Base-by-base conservation (phyloP, 2,113 vertebrate species). In the Erinaceus europaeus region DNA sequence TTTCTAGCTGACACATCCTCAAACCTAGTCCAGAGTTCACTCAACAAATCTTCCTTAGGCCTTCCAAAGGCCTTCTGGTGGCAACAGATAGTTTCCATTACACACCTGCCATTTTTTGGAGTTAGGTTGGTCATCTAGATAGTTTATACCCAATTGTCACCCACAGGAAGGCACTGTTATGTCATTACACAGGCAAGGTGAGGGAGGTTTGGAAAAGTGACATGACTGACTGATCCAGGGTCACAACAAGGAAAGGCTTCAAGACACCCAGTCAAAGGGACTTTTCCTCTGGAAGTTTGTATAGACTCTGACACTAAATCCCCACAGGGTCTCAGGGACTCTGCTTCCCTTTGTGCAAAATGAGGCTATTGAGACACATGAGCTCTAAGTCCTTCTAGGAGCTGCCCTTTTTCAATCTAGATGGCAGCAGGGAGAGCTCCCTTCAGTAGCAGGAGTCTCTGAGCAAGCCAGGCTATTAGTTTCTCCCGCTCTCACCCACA, bases 391-490 rank as follows among this genome's bases (percentile, higher is more conserved):
- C 14, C 15, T 15, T 57, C 32, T 27, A 40, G 64, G 68, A 17
- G 5, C 38, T 44, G 9, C 36, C 48, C 42, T 13, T 6, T 9
- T 23, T 42, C 12, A n/a, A n/a, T 68, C 38, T 64, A 52, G 44
- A 6, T 2, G n/a, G 38, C 5, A 32, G 50, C 29, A 27, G 50
- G 34, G 36, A 73, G 82, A 68, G 13, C 2, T 42, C 36, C 52
- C 34, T 52, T n/a, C 18, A 53, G 89, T 84, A 77, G 74, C 34
- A 65, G 27, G 34, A 44, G 20, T 81, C 55, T 71, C 46, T 46
- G 9, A 8, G 83, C 77, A 90, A 77, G 62, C 69, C 44, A 53
- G 59, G 20, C 34, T 78, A 20, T 21, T 14, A 9, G 2, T 52
- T 27, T 44, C 29, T 44, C 21, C 50, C 4, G 21, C 12, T 18